A percentile compares a stretch with the other conserved stretches of the same genome.
Conservation (phyloP, 2,113 vertebrate species). For the Tursiops truncatus region DNA sequence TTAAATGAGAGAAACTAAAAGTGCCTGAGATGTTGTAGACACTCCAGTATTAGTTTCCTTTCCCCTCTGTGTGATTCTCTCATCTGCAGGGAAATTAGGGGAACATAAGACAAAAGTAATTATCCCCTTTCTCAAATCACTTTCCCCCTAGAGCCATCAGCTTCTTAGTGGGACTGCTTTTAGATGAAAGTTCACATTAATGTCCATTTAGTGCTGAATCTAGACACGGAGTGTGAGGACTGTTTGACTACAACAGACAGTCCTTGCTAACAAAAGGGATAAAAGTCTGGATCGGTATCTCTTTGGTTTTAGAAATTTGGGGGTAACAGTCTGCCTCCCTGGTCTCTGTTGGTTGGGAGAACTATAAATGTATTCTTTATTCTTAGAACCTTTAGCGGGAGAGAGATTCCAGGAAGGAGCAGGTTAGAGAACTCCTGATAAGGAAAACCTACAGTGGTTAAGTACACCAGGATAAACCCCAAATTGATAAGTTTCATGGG, state of each 20-base stretch:
- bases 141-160: not conserved
- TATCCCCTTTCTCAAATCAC: not conserved
- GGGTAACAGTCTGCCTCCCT: not conserved
- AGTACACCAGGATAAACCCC: not conserved
- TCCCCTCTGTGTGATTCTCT: not conserved
- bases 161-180: not conserved
- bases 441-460: not conserved
- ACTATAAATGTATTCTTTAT: not conserved
- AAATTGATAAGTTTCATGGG: no score
- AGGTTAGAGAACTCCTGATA: not conserved
- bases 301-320: not conserved
- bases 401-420: not conserved
- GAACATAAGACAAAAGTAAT: not conserved
- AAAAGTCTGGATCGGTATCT: not conserved
- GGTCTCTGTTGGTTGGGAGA: not conserved
- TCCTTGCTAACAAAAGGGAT: not conserved
- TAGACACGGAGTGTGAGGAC: not conserved
- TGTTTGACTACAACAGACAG: not conserved
- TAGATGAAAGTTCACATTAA: not conserved
- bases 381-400: not conserved
- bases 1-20: not conserved
- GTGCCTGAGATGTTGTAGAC: not conserved
- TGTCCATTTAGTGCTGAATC: not conserved
- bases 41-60: not conserved
- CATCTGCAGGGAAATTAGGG: not conserved